Base-by-base conservation (phyloP, 2,888 invertebrate species). In the Folsomia candida region DNA sequence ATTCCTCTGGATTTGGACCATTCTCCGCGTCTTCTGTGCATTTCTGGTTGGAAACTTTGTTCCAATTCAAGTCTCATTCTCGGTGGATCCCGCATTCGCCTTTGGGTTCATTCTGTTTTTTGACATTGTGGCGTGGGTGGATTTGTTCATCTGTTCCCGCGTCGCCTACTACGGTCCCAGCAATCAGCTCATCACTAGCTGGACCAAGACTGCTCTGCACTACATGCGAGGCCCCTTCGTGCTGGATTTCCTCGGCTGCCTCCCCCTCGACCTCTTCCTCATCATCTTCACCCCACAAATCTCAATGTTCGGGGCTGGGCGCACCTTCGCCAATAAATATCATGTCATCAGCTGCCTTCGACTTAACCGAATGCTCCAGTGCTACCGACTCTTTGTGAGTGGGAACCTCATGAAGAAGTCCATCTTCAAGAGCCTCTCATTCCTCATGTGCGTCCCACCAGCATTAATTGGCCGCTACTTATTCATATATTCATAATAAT, bases 81-180 rank as follows among this genome's bases (percentile, higher is more conserved):
- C 76, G 4, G 69, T 78, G 26, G 24, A 72, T 37, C 76, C 78
- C 3, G 6, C 3, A 11, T 20, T 18, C 1, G 28, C 67, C 9
- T 60, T 76, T 1, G 14, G 37, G n/a, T 28, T 69, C 0, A 72
- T 71, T 18, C 47, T 76, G 0, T 1, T 61, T 11, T 73, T 76
- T 26, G 79, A 79, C 58, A 29, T 76, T 2, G 37, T 79, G 20
- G 78, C 77, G 2, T 78, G 76, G 75, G 51, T 71, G 37, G 77
- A 79, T 60, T 70, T 79, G 74, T 76, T 68, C 2, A 22, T 74
- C 14, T 61, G 68, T 67, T 68, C 72, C n/a, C 68, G 71, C 27
- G 68, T 78, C 2, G 72, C 71, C 0, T 78, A 72, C 64, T 73
- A 74, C 37, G 78, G 74, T 11, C 2, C 18, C 1, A 54, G 73